Base-by-base conservation (phyloP, 2,797 vertebrate genomes). In the Adelosebastes latens region DNA sequence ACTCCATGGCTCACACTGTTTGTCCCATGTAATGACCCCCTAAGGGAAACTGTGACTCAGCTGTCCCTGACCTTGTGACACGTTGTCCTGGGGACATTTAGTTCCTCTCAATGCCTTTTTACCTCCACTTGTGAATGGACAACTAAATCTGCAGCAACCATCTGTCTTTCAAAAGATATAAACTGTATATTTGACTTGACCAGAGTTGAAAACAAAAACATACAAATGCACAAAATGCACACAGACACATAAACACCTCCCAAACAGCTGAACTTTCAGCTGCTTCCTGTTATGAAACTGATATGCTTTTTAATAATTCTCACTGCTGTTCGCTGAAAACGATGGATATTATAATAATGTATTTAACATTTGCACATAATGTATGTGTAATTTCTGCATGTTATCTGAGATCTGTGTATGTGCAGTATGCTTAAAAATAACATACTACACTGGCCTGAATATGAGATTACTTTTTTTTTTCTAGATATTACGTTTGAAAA, bases 31-130 rank as follows among this genome's bases (percentile, higher is more conserved):
- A 60, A 46, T 76, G 36, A 79, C 59, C 70, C 76, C 24, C 63
- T 53, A 36, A n/a, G n/a, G 49, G 55, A 80, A 78, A 32, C 72
- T 31, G 64, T 78, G 77, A 83, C 66, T 71, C 62, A 82, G 62
- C 29, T 52, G 14, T 68, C 65, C 31, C 24, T 27, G n/a, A 79
- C 68, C 62, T 24, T 73, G 49, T 66, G 68, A 82, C 46, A 39
- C 25, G 18, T 49, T 49, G 49, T 42, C 10, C 59, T 56, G 69
- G 34, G 20, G 62, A 67, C 56, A 49, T 46, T 29, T 2, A 39
- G 24, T 49, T 80, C 62, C 32, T 25, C 42, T 52, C 0, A 16
- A 2, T 24, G 22, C 0, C 3, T 62, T 42, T 74, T 78, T 49
- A 66, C 52, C 29, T 72, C 58, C 59, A 76, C 68, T 32, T 76